These are phyloP conservation scores for Xiphophorus hellerii DNA, from an alignment of 2,113 vertebrate genomes.

Conservation along the genomic window DNA sequence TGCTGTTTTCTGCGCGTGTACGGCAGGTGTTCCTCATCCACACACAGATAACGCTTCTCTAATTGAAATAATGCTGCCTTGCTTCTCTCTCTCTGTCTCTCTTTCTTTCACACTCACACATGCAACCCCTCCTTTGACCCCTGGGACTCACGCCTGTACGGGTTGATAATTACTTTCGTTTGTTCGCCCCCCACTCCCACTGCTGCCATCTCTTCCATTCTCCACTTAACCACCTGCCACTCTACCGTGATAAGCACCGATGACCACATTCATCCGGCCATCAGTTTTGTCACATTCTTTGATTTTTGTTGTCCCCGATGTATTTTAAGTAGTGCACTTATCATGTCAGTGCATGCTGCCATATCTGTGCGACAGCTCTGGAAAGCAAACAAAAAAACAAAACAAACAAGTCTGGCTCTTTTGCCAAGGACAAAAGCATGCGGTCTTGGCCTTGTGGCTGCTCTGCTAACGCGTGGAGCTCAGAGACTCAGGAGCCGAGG, in stretches of 20 bases:
- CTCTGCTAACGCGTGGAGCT: slow-evolving; percentile 11
- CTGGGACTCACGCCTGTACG: slow-evolving; percentile 61
- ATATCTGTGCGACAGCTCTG: neutral
- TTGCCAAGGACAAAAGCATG: slow-evolving; percentile 31
- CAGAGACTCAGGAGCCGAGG: slow-evolving; percentile 40
- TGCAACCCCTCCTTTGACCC: slow-evolving; percentile 53
- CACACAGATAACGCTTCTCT: slow-evolving; percentile 61
- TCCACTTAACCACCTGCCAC: slow-evolving; percentile 75
- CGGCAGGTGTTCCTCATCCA: slow-evolving; percentile 57
- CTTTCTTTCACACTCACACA: neutral
- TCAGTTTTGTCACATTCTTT: slow-evolving; percentile 21
- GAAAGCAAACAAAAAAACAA: slow-evolving; percentile 3
- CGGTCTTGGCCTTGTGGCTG: slow-evolving; percentile 22
- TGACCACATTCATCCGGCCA: slow-evolving; percentile 45
- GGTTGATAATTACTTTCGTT: slow-evolving; percentile 77
- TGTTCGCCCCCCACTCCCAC: slow-evolving; percentile 29
- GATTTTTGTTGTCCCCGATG: neutral
- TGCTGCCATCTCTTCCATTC: slow-evolving; percentile 33
- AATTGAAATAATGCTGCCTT: slow-evolving; percentile 43
- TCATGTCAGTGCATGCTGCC: neutral
- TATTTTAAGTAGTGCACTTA: neutral
- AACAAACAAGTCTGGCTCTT: neutral
- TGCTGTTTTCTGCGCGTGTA: slow-evolving; percentile 44
- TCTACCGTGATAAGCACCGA: slow-evolving; percentile 39
- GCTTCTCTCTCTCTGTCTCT: neutral